Percentiles rank a stretch among this genome's conserved stretches.
These are phyloP conservation scores for Cordylochernes scorpioides DNA, from an alignment of 2,888 invertebrate species.

Conservation along the genomic window DNA sequence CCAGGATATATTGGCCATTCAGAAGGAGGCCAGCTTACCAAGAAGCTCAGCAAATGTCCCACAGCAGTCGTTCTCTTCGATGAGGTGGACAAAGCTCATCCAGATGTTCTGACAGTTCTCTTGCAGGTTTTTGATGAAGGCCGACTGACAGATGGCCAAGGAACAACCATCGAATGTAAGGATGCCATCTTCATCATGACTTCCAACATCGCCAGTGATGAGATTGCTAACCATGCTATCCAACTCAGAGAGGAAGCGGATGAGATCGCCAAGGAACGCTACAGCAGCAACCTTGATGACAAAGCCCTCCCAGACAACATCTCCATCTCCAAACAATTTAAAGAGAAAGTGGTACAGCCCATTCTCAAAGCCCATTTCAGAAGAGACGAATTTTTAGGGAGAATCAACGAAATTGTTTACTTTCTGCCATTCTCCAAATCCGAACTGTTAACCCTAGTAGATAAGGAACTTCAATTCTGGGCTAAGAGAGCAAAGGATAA, in stretches of 20 bases:
- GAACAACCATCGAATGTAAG: constrained; percentile 64
- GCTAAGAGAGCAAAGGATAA: constrained; percentile 34
- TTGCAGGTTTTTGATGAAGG: constrained; percentile 76
- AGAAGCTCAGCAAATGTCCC: constrained; percentile 25
- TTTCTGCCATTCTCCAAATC: constrained; percentile 63
- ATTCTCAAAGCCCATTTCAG: constrained; percentile 66
- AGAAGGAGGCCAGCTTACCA: constrained; percentile 64
- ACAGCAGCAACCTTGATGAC: constrained; percentile 19
- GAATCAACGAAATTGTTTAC: constrained; percentile 79
- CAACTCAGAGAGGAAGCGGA: constrained; percentile 48
- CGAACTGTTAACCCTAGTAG: constrained; percentile 49
- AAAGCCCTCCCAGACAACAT: constrained; percentile 28
- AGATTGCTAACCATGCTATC: constrained; percentile 56
- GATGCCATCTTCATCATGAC: constrained; percentile 74
- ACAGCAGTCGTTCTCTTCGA: constrained; percentile 59
- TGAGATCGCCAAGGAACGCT: constrained; percentile 20
- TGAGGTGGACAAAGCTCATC: constrained; percentile 80
- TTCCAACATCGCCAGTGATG: constrained; percentile 64
- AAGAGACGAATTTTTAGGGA: constrained; percentile 65
- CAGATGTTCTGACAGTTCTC: constrained; percentile 64
- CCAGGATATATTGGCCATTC: constrained; percentile 68
- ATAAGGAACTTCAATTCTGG: constrained; percentile 50
- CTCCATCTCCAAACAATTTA: constrained; percentile 37
- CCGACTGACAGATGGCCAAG: constrained; percentile 63
- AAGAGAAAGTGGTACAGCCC: constrained; percentile 53